Conservation (phyloP, 2,797 vertebrate species). For the Varecia variegata region DNA sequence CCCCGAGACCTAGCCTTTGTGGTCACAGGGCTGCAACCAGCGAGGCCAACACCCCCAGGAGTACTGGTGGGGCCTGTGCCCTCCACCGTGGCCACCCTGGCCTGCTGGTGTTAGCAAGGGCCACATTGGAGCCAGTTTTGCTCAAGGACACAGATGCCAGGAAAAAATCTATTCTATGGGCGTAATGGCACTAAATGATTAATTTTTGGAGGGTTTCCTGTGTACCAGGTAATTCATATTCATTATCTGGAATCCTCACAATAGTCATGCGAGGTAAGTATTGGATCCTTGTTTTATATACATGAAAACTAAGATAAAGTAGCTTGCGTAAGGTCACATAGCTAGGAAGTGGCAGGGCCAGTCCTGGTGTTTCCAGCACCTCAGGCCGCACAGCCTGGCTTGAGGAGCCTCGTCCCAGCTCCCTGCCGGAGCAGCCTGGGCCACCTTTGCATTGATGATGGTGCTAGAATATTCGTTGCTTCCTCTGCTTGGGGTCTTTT, state of each 20-base stretch:
- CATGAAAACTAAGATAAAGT: not conserved
- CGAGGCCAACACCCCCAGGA: not conserved
- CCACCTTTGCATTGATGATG: accelerated
- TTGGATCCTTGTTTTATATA: not conserved
- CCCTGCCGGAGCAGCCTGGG: too few species aligned
- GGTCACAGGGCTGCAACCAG: not conserved
- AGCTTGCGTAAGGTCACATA: not conserved
- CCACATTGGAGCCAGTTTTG: not conserved
- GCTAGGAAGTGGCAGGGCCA: not conserved
- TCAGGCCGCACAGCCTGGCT: accelerated
- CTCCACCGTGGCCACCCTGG: not conserved
- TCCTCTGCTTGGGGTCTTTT: not conserved
- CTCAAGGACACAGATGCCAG: not conserved
- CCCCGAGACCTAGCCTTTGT: not conserved
- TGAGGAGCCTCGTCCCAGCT: accelerated
- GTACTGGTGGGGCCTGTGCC: too few species aligned
- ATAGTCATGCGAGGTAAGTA: not conserved
- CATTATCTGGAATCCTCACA: not conserved
- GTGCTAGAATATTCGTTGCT: not conserved
- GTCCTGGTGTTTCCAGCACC: not conserved
- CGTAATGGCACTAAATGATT: not conserved
- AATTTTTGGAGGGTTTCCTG: not conserved
- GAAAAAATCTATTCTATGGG: accelerated
- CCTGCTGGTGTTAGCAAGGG: not conserved
- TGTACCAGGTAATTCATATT: not conserved